These are phyloP conservation scores for Crotalus adamanteus DNA, from an alignment of 2,797 vertebrate species.

Conservation along the genomic window DNA sequence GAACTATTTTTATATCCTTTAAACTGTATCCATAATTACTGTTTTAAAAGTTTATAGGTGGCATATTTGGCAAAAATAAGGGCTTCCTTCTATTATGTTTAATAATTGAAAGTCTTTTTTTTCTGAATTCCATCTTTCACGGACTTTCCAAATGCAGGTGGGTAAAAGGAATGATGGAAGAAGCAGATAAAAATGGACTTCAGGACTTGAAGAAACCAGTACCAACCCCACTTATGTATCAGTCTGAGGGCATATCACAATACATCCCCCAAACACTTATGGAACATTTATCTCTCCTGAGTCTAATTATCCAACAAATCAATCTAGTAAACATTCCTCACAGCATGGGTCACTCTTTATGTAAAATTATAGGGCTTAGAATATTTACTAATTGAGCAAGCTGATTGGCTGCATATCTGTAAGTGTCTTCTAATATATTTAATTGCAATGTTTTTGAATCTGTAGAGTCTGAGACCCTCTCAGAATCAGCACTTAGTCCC, in stretches of 20 bases:
- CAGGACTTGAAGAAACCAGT: background rate
- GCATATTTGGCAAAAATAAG: background rate
- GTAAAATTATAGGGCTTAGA: slow-evolving; percentile 25
- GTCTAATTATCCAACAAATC: slow-evolving; percentile 24
- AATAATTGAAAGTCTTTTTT: background rate
- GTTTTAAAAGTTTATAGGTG: background rate
- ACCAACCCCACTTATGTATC: background rate
- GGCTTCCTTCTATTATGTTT: background rate
- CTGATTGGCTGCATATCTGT: slow-evolving; percentile 27
- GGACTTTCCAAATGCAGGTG: background rate
- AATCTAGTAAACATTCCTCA: background rate
- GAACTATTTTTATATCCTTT: background rate
- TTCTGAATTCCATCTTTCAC: background rate
- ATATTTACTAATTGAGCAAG: slow-evolving; percentile 5
- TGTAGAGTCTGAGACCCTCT: slow-evolving; percentile 15
- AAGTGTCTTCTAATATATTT: slow-evolving; percentile 25
- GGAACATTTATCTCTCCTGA: background rate
- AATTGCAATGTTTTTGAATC: slow-evolving; percentile 17
- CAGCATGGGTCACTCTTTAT: background rate
- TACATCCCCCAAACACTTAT: background rate
- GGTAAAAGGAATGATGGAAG: background rate
- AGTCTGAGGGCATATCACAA: slow-evolving; percentile 10
- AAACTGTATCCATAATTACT: background rate
- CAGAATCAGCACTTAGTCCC: slow-evolving; percentile 23
- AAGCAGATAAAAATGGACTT: background rate